Conservation (phyloP, 2,797 vertebrate genomes). For the Myotis vivesi region DNA sequence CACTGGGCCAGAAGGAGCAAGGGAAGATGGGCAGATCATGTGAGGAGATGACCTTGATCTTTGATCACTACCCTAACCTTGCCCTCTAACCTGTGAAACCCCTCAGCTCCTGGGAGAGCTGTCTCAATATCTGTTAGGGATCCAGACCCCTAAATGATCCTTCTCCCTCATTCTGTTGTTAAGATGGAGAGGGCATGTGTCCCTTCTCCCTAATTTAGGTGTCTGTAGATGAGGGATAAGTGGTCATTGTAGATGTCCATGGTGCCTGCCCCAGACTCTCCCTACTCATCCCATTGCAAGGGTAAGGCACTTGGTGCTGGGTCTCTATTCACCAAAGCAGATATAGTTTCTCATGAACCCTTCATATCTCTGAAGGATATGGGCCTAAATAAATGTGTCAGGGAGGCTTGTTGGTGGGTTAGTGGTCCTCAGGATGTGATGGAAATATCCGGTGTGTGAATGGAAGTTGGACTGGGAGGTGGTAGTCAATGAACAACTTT, state of each 20-base stretch:
- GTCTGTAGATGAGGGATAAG: slow-evolving; percentile 30
- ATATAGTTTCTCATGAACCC: not conserved
- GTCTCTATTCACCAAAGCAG: slow-evolving; percentile 58
- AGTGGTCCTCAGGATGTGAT: slow-evolving; percentile 21
- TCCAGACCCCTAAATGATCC: slow-evolving; percentile 43
- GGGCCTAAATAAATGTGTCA: slow-evolving; percentile 33
- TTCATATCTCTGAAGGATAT: slow-evolving; percentile 5
- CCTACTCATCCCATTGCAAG: slow-evolving; percentile 17
- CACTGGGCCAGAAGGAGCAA: slow-evolving; percentile 61
- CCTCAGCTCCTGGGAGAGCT: slow-evolving; percentile 59
- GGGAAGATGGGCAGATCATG: slow-evolving; percentile 67
- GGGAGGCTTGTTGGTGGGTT: slow-evolving; percentile 38
- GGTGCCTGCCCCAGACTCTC: not conserved
- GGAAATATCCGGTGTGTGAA: not conserved
- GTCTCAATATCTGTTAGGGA: slow-evolving; percentile 58
- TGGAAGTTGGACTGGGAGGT: slow-evolving; percentile 29
- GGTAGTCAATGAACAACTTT: not conserved
- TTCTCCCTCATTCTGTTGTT: slow-evolving; percentile 37
- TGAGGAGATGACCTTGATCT: slow-evolving; percentile 71
- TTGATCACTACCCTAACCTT: slow-evolving; percentile 75
- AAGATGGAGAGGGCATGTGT: slow-evolving; percentile 31
- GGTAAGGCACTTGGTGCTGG: not conserved
- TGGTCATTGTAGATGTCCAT: not conserved
- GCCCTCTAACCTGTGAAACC: slow-evolving; percentile 74
- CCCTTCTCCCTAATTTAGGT: slow-evolving; percentile 30